Evolutionary conservation across 2,888 invertebrate genomes (phyloP), one percentile per base, ranked within the genome.

Genomic region (Blastobasis lacticolella): DNA sequence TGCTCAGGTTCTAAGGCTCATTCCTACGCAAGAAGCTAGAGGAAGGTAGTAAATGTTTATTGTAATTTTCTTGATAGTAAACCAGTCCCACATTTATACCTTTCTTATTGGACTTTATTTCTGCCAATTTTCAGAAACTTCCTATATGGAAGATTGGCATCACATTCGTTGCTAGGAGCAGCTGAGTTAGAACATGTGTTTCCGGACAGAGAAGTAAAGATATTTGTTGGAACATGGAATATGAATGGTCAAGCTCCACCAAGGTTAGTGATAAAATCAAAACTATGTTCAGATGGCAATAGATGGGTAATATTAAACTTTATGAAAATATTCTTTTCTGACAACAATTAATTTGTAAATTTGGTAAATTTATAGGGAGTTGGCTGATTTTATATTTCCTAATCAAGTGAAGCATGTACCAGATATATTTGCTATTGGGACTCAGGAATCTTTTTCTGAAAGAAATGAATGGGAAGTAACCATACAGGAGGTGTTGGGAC

Each of bases 191-290:
- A 94, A 64, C 93, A 95, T 75, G 94, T 95, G 46, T 91, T 98
- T 66, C 97, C 97, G 1, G 93, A 93, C 66, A 90, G 95, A 62
- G 94, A 95, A 80, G 90, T 97, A 0, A 94, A 92, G 59, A 92
- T 98, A 64, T 97, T 96, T 89, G 93, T 97, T 52, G 97, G 96
- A 5, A 95, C 97, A 37, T 98, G 98, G 97, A 98, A 98, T 75
- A 97, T 98, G 97, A 97, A 97, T 80, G 97, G 97, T 40, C 95
- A 97, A 71, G 89, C 90, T 60, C 94, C 94, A 46, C 94, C 94
- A 46, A 93, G 92, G 95, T 96, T 88, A 86, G 56, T 57, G 41
- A 6, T 36, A 37, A 10, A 38, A 38, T 41, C 46, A 38, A 38
- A 38, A 44, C 4, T 7, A 36, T 42, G 46, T 23, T 7, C 5